phyloP scores from a whole-genome alignment of 2,888 invertebrate genomes.

The Drosophila tanythrix region DNA sequence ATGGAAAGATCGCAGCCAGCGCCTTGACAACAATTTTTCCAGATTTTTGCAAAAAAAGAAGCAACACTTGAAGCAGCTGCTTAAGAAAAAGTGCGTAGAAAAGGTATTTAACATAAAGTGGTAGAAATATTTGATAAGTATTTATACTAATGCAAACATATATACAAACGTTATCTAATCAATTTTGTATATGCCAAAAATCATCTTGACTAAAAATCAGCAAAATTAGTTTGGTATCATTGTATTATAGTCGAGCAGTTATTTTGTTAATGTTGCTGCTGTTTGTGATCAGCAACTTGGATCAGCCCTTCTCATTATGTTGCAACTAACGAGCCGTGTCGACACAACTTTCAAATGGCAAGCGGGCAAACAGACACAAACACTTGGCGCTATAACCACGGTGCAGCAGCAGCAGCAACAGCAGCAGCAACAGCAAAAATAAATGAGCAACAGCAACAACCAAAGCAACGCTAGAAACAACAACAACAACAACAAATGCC shows the following conservation, averaged over 20 bases:
- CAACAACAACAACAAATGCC: slow-evolving; percentile 36
- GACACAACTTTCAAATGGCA: slow-evolving; percentile 32
- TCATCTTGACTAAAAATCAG: background rate
- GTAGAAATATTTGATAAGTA: background rate
- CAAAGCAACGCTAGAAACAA: background rate
- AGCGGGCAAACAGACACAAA: slow-evolving; percentile 35
- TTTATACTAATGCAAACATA: background rate
- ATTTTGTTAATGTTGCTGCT: background rate
- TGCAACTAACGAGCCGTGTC: slow-evolving; percentile 19
- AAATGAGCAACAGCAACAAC: slow-evolving; percentile 1
- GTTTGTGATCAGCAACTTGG: background rate
- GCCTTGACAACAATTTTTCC: background rate
- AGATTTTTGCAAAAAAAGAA: background rate
- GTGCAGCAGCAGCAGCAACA: slow-evolving; percentile 32
- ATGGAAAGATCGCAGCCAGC: slow-evolving; percentile 11
- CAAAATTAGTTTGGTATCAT: background rate
- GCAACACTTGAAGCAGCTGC: background rate
- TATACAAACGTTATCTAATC: too few relatives aligned
- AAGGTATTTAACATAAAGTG: background rate
- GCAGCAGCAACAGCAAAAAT: slow-evolving; percentile 16
- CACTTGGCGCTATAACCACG: slow-evolving; percentile 48
- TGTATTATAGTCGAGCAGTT: background rate
- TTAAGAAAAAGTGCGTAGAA: background rate
- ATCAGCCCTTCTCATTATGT: background rate
- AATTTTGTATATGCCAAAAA: background rate